Percentiles rank a stretch among this genome's conserved stretches.
Evolutionary conservation across 2,888 invertebrate species (phyloP).

Genomic region (Tethea ocularis): DNA sequence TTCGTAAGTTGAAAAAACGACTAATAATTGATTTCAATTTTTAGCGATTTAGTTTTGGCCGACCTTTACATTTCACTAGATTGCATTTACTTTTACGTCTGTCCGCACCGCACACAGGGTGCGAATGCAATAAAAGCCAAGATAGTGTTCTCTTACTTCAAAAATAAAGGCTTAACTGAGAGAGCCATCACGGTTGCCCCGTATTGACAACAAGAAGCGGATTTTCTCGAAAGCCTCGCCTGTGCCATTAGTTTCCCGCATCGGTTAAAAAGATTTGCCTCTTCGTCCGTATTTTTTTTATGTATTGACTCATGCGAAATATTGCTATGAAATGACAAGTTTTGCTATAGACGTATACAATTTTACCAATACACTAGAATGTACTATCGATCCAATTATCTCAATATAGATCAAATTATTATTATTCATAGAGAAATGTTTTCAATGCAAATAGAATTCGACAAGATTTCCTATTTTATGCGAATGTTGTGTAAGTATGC

Average conservation of each 20-base stretch:
- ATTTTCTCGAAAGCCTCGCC: constrained; percentile 81
- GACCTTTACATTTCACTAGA: constrained; percentile 47
- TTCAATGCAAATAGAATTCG: constrained; percentile 34
- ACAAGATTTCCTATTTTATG: constrained; percentile 56
- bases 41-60: constrained; percentile 46
- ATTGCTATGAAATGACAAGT: constrained; percentile 61
- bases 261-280: constrained; percentile 83
- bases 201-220: constrained; percentile 84
- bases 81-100: constrained; percentile 59
- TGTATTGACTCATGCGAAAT: constrained; percentile 72
- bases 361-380: not conserved
- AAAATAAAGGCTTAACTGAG: constrained; percentile 81
- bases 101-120: too few species aligned
- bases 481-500: constrained; percentile 63
- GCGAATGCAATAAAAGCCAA: constrained; percentile 70
- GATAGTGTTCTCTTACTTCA: constrained; percentile 75
- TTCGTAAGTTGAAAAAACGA: too few species aligned
- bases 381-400: too few species aligned
- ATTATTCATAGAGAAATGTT: constrained; percentile 19
- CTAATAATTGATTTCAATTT: constrained; percentile 23
- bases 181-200: constrained; percentile 79
- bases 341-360: constrained; percentile 19
- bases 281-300: constrained; percentile 69
- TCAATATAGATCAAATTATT: not conserved
- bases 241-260: constrained; percentile 82